phyloP scores from a whole-genome alignment of 2,888 invertebrate species.

The Lepidochrysops patricia region DNA sequence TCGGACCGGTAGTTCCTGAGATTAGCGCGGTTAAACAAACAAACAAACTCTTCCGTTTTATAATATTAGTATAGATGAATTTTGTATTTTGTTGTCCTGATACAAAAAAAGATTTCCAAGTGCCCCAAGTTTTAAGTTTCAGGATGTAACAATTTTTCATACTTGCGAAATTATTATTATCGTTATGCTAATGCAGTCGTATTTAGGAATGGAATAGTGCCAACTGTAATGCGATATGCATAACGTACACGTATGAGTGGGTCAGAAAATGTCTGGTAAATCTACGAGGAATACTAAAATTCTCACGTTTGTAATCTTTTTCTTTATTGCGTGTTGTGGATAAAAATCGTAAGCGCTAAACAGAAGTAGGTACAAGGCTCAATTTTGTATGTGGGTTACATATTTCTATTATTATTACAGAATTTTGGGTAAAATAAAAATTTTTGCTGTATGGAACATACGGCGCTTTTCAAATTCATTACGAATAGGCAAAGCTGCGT shows the following conservation, averaged over 20 bases:
- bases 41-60: no score
- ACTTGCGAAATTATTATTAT: conserved; percentile 37
- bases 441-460: no score
- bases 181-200: conserved; percentile 38
- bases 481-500: neutral
- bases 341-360: neutral
- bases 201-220: conserved; percentile 51
- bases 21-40: no score
- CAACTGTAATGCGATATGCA: conserved; percentile 43
- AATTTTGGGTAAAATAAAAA: no score
- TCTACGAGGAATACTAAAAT: neutral
- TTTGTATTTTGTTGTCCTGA: neutral
- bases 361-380: neutral
- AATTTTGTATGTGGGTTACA: no score
- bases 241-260: conserved; percentile 26
- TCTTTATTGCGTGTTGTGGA: neutral
- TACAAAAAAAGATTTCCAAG: neutral
- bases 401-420: no score
- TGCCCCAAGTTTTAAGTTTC: neutral
- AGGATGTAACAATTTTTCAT: conserved; percentile 21
- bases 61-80: no score
- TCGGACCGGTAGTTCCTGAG: no score
- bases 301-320: neutral
- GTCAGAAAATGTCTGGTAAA: conserved; percentile 13
- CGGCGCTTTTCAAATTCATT: neutral